Percentiles rank a stretch among this genome's conserved stretches.
Conservation (phyloP, 2,888 invertebrate species). For the Bugula neritina region DNA sequence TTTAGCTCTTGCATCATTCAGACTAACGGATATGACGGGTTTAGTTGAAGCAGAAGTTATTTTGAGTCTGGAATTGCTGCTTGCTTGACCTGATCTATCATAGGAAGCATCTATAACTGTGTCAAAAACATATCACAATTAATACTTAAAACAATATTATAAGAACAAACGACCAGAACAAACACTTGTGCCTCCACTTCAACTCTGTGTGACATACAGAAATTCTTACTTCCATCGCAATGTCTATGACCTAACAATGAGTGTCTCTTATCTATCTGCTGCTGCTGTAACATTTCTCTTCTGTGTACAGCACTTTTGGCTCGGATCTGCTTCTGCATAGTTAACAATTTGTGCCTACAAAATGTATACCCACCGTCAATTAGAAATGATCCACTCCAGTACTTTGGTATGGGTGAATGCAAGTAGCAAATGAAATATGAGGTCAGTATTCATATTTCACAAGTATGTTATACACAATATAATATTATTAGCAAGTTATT, state of each 20-base stretch:
- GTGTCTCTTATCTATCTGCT: conserved; percentile 21
- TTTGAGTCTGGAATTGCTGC: not conserved
- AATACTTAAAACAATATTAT: no score
- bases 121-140: no score
- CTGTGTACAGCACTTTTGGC: conserved; percentile 40
- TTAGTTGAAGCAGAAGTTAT: not conserved
- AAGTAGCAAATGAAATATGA: no score
- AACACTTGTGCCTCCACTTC: no score
- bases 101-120: not conserved
- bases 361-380: not conserved
- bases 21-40: conserved; percentile 17
- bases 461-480: no score
- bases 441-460: no score
- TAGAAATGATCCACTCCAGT: no score
- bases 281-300: conserved; percentile 31
- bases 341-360: conserved; percentile 42
- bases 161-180: no score
- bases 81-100: not conserved
- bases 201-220: no score
- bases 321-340: conserved; percentile 45
- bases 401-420: no score
- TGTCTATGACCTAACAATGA: conserved; percentile 10
- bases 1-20: not conserved
- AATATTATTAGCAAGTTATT: no score
- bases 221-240: conserved; percentile 12